Base-by-base conservation (phyloP, 1,140 invertebrate species). In the Parasteatoda tepidariorum region DNA sequence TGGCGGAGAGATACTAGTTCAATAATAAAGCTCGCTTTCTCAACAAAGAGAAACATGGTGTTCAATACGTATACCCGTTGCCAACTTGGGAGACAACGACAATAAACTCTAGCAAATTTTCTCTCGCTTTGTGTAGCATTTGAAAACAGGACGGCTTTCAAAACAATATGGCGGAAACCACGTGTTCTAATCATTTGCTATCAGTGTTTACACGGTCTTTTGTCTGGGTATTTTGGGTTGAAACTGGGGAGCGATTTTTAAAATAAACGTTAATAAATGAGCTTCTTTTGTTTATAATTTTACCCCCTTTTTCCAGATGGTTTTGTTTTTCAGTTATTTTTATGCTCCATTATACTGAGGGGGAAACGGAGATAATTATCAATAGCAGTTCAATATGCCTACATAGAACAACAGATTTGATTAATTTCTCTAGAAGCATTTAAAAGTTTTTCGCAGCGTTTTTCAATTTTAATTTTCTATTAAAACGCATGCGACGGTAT, bases 101-200 rank as follows among this genome's bases (percentile, higher is more conserved):
- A 76, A 76, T 76, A 73, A 73, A 61, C 41, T 41, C 38, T 61
- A 48, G 41, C 34, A 24, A 66, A 76, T 28, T 76, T 76, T 64
- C 34, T 18, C 38, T 76, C 24, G 74, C 74, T 30, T 76, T 76
- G 74, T 76, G 61, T 61, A 28, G 74, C 41, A 57, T 76, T 76
- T 6, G 33, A 76, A 76, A 76, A 76, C 73, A 59, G 73, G 64
- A 76, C 73, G 41, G 62, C 64, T 78, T 67, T 67, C 75, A 71
- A 71, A 82, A 82, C 78, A 82, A 82, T 82, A 82, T 82, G 78
- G 78, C 78, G 78, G 78, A 82, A 82, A 82, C 78, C 78, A 82
- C 78, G 78, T 82, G 78, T 82, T 82, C 66, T 82, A 82, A 82
- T 82, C 78, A 67, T 62, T 82, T 64, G 48, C 66, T 82, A 82